Evolutionary conservation across 2,113 vertebrate species (phyloP).

Genomic region (Chamaetylas fuelleborni): DNA sequence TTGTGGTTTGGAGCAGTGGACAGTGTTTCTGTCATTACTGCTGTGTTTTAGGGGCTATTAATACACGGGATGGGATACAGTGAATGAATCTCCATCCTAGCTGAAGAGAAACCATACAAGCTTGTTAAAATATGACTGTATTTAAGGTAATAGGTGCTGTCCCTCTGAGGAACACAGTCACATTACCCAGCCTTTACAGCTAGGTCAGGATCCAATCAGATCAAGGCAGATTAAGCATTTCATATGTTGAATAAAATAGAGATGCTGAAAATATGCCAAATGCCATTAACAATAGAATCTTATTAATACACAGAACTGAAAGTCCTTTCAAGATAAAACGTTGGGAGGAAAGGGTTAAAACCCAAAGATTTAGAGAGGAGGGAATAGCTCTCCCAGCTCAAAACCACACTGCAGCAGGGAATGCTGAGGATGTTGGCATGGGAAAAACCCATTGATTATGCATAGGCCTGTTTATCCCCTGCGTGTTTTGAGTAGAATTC

Average conservation of each 20-base stretch:
- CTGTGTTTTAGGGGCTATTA: not conserved
- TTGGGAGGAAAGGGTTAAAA: not conserved
- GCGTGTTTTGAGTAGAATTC: not conserved
- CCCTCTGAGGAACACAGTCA: not conserved
- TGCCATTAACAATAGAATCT: not conserved
- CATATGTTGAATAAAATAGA: not conserved
- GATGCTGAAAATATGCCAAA: not conserved
- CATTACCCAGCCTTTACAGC: not conserved
- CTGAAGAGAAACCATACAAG: not conserved
- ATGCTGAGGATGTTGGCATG: not conserved
- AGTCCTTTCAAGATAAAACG: not conserved
- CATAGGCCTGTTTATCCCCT: not conserved
- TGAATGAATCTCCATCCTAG: not conserved
- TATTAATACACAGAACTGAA: not conserved
- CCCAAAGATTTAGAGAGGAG: not conserved
- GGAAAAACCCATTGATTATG: not conserved
- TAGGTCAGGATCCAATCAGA: not conserved
- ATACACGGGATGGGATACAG: not conserved
- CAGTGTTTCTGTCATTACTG: not conserved
- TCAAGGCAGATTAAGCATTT: not conserved
- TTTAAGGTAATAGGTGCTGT: not conserved
- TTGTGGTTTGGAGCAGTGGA: not conserved
- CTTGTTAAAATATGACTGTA: not conserved
- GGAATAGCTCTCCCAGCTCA: not conserved
- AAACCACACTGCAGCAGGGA: not conserved